Base-by-base conservation (phyloP, 1,140 invertebrate species). In the Brachionus calyciflorus region DNA sequence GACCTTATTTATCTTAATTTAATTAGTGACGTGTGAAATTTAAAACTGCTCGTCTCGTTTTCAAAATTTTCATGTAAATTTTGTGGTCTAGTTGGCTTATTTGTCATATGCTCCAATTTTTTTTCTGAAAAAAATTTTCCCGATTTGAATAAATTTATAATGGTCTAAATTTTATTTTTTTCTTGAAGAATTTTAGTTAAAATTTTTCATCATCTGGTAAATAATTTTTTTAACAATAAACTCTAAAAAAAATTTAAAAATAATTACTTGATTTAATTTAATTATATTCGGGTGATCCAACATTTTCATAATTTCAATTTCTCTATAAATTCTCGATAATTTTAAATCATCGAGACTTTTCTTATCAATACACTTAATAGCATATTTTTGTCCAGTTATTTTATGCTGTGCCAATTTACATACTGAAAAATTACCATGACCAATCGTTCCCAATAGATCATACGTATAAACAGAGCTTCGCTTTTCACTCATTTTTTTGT, bases 391-490 rank as follows among this genome's bases (percentile, higher is more conserved):
- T 37, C 95, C 94, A 70, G 96, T 99, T 79, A 96, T 95, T 81
- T 99, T 90, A 89, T 99, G 97, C 85, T 96, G 97, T 77, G 96
- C 97, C 78, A 99, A 89, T 87, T 99, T 99, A 78, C 99, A 97
- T 88, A 99, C 99, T 81, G 97, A 96, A 88, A 99, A 99, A 88
- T 99, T 99, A 55, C 97, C 97, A 87, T 99, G 99, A 81, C 97
- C 97, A 84, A 99, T 99, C 79, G 97, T 99, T 4, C 44, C 44
- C 9, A 49, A 33, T 5, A 70, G 30, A 49, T 70, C 68, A 46
- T 70, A 70, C 1, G 30, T 41, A 28, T 65, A 65, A 0, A 65
- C 60, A 1, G 60, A 65, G 26, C 37, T 44, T 65, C 24, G 24
- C 44, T 65, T 65, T 65, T 65, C 60, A 24, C 40, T 65, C 60